Evolutionary conservation across 2,113 vertebrate species (phyloP).

Genomic region (Desmodus rotundus): DNA sequence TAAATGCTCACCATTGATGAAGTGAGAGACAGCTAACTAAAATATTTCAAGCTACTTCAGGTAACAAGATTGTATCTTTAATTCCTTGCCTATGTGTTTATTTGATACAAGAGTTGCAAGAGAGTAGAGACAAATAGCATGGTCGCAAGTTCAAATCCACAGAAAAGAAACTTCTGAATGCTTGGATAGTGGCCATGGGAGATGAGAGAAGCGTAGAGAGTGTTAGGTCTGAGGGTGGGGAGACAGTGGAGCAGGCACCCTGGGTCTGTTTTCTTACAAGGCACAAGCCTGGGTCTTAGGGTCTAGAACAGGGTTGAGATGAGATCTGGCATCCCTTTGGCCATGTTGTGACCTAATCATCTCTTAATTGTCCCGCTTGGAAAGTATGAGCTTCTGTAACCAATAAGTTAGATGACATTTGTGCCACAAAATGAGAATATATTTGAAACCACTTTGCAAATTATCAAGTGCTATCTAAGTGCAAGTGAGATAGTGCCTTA

Average conservation of each 20-base stretch:
- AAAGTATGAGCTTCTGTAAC: neutral
- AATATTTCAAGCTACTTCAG: neutral
- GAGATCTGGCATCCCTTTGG: neutral
- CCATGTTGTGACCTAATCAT: neutral
- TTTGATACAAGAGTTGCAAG: conserved; percentile 19
- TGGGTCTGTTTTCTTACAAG: neutral
- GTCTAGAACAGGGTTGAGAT: neutral
- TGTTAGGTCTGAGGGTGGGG: neutral
- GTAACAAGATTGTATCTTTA: conserved; percentile 4
- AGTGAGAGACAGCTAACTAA: neutral
- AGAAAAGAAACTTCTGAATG: neutral
- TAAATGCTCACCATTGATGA: neutral
- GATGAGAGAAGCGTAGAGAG: neutral
- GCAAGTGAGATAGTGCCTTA: neutral
- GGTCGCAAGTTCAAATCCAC: neutral
- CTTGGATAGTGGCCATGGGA: neutral
- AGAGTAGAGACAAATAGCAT: neutral
- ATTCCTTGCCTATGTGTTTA: neutral
- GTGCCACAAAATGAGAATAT: neutral
- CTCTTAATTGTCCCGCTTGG: neutral
- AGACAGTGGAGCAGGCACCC: neutral
- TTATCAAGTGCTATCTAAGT: neutral
- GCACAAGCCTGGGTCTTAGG: neutral
- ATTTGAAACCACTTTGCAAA: conserved; percentile 19
- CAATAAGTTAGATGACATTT: neutral